Evolutionary conservation across 1,140 invertebrate genomes (phyloP).

Genomic region (Bombus ignitus): DNA sequence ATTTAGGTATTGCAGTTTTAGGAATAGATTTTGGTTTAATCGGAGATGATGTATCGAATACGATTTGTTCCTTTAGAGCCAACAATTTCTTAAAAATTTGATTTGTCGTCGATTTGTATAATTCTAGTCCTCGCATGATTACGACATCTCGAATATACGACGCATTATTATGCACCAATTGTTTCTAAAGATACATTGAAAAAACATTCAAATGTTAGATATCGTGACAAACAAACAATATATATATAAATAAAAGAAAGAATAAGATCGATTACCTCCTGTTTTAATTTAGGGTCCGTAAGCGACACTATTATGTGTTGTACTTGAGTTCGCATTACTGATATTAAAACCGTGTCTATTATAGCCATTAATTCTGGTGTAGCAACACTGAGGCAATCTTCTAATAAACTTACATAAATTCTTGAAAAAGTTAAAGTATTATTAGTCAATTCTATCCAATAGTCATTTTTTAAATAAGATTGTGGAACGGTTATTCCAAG

Average conservation of each 20-base stretch:
- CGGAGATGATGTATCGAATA: slow-evolving; percentile 64
- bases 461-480: slow-evolving; percentile 83
- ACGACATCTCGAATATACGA: slow-evolving; percentile 75
- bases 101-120: slow-evolving; percentile 77
- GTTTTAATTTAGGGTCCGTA: slow-evolving; percentile 83
- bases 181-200: slow-evolving; percentile 68
- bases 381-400: slow-evolving; percentile 87
- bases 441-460: slow-evolving; percentile 87
- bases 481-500: slow-evolving; percentile 77
- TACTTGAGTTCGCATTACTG: slow-evolving; percentile 87
- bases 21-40: slow-evolving; percentile 74
- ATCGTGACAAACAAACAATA: neutral
- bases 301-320: slow-evolving; percentile 85
- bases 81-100: slow-evolving; percentile 75
- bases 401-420: slow-evolving; percentile 86
- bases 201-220: slow-evolving; percentile 17
- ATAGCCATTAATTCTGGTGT: slow-evolving; percentile 86
- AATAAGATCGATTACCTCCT: slow-evolving; percentile 81
- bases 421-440: slow-evolving; percentile 89
- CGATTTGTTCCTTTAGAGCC: slow-evolving; percentile 74
- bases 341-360: slow-evolving; percentile 86
- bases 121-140: slow-evolving; percentile 74
- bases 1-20: slow-evolving; percentile 76
- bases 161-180: slow-evolving; percentile 77
- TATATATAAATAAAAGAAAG: neutral